Evolutionary conservation across 2,113 vertebrate genomes (phyloP).

Genomic region (Theropithecus gelada): DNA sequence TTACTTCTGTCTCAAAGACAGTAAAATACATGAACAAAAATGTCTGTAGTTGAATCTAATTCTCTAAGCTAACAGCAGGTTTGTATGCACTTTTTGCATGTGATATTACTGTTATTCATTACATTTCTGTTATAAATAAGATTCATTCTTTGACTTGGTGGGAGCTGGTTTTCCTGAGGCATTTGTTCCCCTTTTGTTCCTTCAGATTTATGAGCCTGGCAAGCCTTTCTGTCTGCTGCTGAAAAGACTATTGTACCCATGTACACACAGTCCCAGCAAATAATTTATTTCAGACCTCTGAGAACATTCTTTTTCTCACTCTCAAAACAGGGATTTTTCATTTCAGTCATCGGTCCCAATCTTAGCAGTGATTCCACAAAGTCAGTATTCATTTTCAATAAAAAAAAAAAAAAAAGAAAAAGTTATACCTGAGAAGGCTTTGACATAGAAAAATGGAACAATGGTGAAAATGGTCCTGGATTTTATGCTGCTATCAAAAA

Average conservation of each 20-base stretch:
- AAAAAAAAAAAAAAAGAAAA: not conserved
- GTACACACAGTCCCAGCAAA: conserved; percentile 60
- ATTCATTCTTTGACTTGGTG: conserved; percentile 52
- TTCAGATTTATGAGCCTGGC: conserved; percentile 77
- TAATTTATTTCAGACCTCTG: conserved; percentile 60
- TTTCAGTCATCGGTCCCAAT: conserved; percentile 29
- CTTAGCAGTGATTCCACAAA: conserved; percentile 53
- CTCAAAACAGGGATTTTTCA: conserved; percentile 46
- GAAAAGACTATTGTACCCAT: conserved; percentile 67
- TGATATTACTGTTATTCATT: conserved; percentile 28
- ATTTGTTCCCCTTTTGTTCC: not conserved
- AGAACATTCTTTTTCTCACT: conserved; percentile 46
- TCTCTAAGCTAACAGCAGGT: not conserved
- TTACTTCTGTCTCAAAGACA: not conserved
- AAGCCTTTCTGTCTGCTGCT: conserved; percentile 72
- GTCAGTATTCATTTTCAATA: conserved; percentile 66
- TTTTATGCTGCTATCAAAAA: not conserved
- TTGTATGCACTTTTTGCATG: not conserved
- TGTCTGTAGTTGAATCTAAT: not conserved
- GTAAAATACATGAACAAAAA: not conserved
- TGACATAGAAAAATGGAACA: conserved; percentile 45
- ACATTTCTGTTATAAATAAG: not conserved
- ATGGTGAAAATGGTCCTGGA: not conserved
- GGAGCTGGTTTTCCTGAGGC: conserved; percentile 6
- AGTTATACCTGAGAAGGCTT: not conserved